Base-by-base conservation (phyloP, 2,888 invertebrate species). In the Kryphioiulus occultus region DNA sequence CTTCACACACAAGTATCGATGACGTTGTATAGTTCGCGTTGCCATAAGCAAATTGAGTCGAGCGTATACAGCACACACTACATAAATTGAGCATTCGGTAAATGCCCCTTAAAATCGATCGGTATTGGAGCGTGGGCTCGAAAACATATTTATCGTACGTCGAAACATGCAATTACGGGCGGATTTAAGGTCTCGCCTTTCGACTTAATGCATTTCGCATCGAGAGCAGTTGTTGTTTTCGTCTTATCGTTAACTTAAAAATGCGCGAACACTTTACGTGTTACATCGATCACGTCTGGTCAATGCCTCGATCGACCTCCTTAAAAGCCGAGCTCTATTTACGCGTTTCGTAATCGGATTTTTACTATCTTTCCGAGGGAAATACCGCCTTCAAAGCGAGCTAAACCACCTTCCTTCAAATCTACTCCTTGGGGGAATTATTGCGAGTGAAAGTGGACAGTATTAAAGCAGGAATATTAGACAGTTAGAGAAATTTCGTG, bases 221-320 rank as follows among this genome's bases (percentile, higher is more conserved):
- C 53, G 47, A 17, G 12, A 47, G 12, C 15, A 47, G 22, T 59
- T n/a, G 59, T 59, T n/a, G n/a, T n/a, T n/a, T n/a, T n/a, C n/a
- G n/a, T n/a, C n/a, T n/a, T n/a, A n/a, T n/a, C n/a, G n/a, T n/a
- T n/a, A n/a, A n/a, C n/a, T n/a, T 59, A 5, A 59, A 59, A 59
- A 59, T 59, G 59, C 59, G 22, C n/a, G 22, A 59, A 59, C 59
- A 59, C n/a, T 59, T 59, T 42, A 17, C 10, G 7, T 47, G 47
- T n/a, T n/a, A 59, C 5, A 59, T 59, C 59, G 59, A 59, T 59
- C 59, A 19, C 17, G 59, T 59, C 17, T 59, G 59, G 59, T 59
- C 59, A 59, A 59, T 59, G 59, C 59, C 59, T 59, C 59, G 19
- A 59, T 59, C 59, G n/a, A n/a, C 59, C 59, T 59, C n/a, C n/a